phyloP scores from a whole-genome alignment of 2,888 invertebrate genomes.

The Epirrhoe alternata region DNA sequence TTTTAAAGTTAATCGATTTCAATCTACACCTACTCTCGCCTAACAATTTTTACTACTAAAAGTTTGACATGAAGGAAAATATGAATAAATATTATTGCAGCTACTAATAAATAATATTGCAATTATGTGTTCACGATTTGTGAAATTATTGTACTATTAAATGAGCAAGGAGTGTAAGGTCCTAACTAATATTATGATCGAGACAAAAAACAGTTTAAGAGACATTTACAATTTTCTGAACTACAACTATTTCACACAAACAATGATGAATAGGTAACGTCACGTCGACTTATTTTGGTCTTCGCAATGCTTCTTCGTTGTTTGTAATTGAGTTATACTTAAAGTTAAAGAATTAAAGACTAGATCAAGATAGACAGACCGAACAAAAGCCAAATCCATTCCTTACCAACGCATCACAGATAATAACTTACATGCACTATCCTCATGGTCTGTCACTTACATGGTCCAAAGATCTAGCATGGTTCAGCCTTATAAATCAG shows the following conservation, averaged over 20 bases:
- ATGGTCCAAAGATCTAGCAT: slow-evolving; percentile 20
- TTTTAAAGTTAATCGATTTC: not conserved
- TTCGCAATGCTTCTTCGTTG: slow-evolving; percentile 14
- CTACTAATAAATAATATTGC: slow-evolving; percentile 27
- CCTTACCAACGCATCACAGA: slow-evolving; percentile 12
- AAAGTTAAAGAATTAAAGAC: slow-evolving; percentile 11
- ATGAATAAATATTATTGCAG: slow-evolving; percentile 15
- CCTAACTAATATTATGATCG: slow-evolving; percentile 9
- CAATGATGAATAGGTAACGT: slow-evolving; percentile 23
- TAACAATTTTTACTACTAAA: slow-evolving; percentile 1
- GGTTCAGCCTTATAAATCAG: slow-evolving; percentile 15
- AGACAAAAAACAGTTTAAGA: not conserved
- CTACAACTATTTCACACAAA: slow-evolving; percentile 10
- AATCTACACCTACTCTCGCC: not conserved
- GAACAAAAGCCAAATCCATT: not conserved
- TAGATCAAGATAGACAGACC: slow-evolving; percentile 22
- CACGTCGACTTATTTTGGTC: not conserved
- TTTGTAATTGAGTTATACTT: slow-evolving; percentile 12
- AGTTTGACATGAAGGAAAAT: not conserved
- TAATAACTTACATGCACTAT: not conserved
- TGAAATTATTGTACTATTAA: slow-evolving; percentile 23
- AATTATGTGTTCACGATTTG: slow-evolving; percentile 16
- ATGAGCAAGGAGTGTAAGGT: slow-evolving; percentile 23
- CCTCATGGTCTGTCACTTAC: not conserved
- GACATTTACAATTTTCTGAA: slow-evolving; percentile 14